Percentiles rank a stretch among this genome's conserved stretches.
Conservation (phyloP, 2,113 vertebrate genomes). For the Pipa parva region DNA sequence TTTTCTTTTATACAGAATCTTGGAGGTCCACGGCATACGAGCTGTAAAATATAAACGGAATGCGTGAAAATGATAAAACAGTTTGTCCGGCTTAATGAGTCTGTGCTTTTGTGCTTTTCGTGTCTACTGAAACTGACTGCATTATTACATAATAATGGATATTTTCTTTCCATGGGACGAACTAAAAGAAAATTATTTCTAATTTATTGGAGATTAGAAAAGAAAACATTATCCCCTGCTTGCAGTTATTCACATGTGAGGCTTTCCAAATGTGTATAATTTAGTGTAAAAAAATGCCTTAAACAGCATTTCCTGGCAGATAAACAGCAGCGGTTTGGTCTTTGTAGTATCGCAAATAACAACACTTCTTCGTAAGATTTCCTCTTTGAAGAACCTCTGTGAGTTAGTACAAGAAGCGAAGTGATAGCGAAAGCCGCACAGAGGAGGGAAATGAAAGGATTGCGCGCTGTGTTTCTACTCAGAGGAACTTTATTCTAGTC, state of each 20-base stretch:
- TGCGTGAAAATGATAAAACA: too few relatives aligned
- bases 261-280: constrained; percentile 52
- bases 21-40: too few relatives aligned
- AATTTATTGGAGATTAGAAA: constrained; percentile 53
- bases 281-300: constrained; percentile 45
- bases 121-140: too few relatives aligned
- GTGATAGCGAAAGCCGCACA: background rate
- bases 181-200: constrained; percentile 47
- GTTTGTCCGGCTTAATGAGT: too few relatives aligned
- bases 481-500: too few relatives aligned
- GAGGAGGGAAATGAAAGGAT: background rate
- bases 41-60: too few relatives aligned
- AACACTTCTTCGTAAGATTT: constrained; percentile 40
- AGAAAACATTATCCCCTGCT: constrained; percentile 58
- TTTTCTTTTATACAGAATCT: too few relatives aligned
- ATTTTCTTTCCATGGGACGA: constrained; percentile 42
- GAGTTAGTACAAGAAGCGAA: constrained; percentile 8
- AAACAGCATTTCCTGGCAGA: constrained; percentile 47
- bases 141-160: constrained; percentile 21
- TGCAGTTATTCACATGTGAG: constrained; percentile 58
- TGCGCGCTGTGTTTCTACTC: too few relatives aligned
- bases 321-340: constrained; percentile 46
- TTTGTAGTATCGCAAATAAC: constrained; percentile 43
- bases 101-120: too few relatives aligned
- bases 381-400: constrained; percentile 43